phyloP scores from a whole-genome alignment of 1,140 invertebrate genomes.

The Helicoverpa zea region DNA sequence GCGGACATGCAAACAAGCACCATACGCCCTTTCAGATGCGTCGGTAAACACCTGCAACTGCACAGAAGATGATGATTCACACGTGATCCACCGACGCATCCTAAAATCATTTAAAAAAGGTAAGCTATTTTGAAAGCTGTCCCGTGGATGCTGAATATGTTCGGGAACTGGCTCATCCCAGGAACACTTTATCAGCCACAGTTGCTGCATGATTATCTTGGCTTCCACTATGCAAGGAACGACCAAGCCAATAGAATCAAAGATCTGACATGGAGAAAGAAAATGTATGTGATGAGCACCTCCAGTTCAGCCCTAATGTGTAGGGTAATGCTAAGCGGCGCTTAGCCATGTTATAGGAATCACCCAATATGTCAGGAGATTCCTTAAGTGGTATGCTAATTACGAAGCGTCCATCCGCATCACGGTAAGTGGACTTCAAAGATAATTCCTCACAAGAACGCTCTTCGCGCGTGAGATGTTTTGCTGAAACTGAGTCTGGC shows the following conservation, averaged over 20 bases:
- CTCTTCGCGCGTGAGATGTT: no score
- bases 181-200: constrained; percentile 55
- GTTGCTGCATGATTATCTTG: constrained; percentile 62
- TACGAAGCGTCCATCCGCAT: no score
- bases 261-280: constrained; percentile 7
- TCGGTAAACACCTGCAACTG: constrained; percentile 2
- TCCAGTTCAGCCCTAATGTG: no score
- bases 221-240: constrained; percentile 58
- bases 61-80: not conserved
- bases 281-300: no score
- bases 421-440: no score
- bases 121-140: not conserved
- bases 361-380: no score
- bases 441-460: no score
- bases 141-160: not conserved
- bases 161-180: constrained; percentile 38
- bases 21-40: not conserved
- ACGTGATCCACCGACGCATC: not conserved
- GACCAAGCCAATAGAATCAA: constrained; percentile 62
- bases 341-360: no score
- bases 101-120: constrained; percentile 1
- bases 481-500: no score
- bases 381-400: no score
- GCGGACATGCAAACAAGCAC: not conserved
- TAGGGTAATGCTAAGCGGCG: no score